phyloP scores from a whole-genome alignment of 2,888 invertebrate genomes.

The Deladenus siricidicola region DNA sequence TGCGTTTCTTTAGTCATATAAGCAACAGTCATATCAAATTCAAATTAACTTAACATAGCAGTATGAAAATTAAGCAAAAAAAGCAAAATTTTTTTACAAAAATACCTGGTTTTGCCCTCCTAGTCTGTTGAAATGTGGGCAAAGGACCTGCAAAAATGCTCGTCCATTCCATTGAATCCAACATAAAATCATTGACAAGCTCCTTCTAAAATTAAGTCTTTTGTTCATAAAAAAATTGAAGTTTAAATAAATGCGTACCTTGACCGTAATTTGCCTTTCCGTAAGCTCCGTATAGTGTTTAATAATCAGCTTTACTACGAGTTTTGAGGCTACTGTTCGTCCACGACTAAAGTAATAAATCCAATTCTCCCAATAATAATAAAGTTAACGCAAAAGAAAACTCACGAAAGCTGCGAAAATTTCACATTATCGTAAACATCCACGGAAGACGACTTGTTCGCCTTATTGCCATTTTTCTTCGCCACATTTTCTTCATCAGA shows the following conservation, averaged over 20 bases:
- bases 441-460: no score
- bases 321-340: not conserved
- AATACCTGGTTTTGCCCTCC: no score
- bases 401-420: not conserved
- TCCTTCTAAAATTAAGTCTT: not conserved
- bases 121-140: conserved; percentile 36
- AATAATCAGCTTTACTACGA: conserved; percentile 1
- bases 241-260: not conserved
- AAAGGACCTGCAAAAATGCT: conserved; percentile 30
- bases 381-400: not conserved
- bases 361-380: no score
- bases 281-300: conserved; percentile 3
- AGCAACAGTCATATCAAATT: not conserved
- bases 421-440: conserved; percentile 3
- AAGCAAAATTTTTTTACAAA: no score
- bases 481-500: not conserved
- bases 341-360: conserved; percentile 4
- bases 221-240: not conserved
- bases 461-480: not conserved
- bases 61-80: conserved; percentile 2
- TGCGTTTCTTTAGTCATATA: no score
- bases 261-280: conserved; percentile 2
- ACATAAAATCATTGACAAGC: conserved; percentile 4
- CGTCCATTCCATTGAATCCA: conserved; percentile 27
- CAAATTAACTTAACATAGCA: not conserved